Percentiles rank a stretch among this genome's conserved stretches.
These are phyloP conservation scores for Ochlodes sylvanus DNA, from an alignment of 2,888 invertebrate genomes.

Conservation along the genomic window DNA sequence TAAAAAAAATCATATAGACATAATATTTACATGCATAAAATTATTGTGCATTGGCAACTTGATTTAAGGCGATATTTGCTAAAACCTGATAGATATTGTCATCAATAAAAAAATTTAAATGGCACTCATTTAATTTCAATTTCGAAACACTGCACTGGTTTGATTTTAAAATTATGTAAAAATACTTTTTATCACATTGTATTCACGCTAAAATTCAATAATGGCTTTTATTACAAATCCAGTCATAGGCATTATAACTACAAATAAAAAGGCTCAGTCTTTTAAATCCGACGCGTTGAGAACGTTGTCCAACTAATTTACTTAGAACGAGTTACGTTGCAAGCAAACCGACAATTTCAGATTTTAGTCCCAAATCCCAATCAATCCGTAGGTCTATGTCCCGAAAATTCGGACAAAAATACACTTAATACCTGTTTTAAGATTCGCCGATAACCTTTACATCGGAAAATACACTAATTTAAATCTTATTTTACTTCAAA, in stretches of 20 bases:
- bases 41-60: conserved; percentile 61
- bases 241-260: conserved; percentile 72
- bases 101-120: conserved; percentile 71
- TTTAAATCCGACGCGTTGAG: conserved; percentile 64
- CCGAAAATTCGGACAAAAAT: conserved; percentile 43
- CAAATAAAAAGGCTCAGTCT: conserved; percentile 77
- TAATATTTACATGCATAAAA: conserved; percentile 78
- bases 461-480: conserved; percentile 67
- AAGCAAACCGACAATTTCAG: conserved; percentile 45
- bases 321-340: neutral
- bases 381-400: conserved; percentile 46
- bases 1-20: conserved; percentile 66
- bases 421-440: conserved; percentile 56
- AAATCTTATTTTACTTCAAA: conserved; percentile 61
- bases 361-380: conserved; percentile 44
- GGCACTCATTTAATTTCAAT: conserved; percentile 64
- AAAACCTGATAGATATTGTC: conserved; percentile 64
- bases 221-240: conserved; percentile 67
- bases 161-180: conserved; percentile 65
- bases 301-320: conserved; percentile 8
- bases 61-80: conserved; percentile 54
- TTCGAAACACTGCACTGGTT: conserved; percentile 54
- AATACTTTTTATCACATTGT: conserved; percentile 79
- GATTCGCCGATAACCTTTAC: conserved; percentile 58
- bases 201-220: conserved; percentile 68